A percentile compares a stretch with the other conserved stretches of the same genome.
These are phyloP conservation scores for Chromobotia macracanthus DNA, from an alignment of 2,797 vertebrate species.

Conservation along the genomic window DNA sequence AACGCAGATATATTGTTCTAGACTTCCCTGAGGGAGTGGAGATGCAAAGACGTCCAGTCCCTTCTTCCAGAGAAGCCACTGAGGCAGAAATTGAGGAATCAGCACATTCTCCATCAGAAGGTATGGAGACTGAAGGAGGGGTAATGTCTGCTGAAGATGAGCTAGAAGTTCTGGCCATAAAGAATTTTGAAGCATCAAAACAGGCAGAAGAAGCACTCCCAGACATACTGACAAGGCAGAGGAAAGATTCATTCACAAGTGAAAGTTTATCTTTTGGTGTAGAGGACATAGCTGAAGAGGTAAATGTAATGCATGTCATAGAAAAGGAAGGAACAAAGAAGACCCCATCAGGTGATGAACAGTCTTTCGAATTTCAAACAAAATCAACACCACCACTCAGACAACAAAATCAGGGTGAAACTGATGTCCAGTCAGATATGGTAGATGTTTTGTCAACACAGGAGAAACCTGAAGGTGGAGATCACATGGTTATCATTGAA, in stretches of 20 bases:
- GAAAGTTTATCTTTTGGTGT: not conserved
- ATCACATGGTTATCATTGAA: not conserved
- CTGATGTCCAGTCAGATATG: constrained; percentile 9
- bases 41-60: constrained; percentile 4
- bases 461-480: not conserved
- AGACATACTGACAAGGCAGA: not conserved
- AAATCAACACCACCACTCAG: constrained; percentile 28
- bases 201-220: not conserved
- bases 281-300: not conserved
- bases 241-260: constrained; percentile 4
- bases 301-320: not conserved
- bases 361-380: not conserved
- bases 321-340: constrained; percentile 5
- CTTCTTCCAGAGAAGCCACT: constrained; percentile 18
- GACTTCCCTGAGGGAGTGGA: constrained; percentile 54
- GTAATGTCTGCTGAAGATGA: constrained; percentile 24
- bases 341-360: not conserved
- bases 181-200: constrained; percentile 8
- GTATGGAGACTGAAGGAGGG: not conserved
- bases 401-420: constrained; percentile 17
- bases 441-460: not conserved
- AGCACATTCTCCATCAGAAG: not conserved
- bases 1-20: constrained; percentile 66
- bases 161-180: not conserved
- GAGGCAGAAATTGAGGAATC: not conserved